Evolutionary conservation across 2,888 invertebrate genomes (phyloP), one percentile per base, ranked within the genome.

Genomic region (Galerucella pusilla): DNA sequence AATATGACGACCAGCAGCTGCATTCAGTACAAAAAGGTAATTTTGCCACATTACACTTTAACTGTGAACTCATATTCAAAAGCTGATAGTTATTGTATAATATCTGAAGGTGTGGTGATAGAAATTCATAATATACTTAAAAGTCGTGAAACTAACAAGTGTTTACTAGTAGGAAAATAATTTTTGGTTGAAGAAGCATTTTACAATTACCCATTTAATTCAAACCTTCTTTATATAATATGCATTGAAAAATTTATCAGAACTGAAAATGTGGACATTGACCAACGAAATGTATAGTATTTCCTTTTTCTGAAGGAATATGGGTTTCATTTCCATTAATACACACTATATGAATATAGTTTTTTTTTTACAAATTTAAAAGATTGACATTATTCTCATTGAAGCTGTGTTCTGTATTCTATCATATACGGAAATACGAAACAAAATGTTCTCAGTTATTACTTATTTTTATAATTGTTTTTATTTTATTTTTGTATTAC

Each of bases 271-370:
- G 42, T 63, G 63, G 63, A 63, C 63, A 63, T 63, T 63, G 63
- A 63, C 61, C 61, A 61, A 20, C 61, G 12, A 63, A 63, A 63
- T 63, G 63, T 63, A 35, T 63, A 63, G 63, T 63, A 52, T 52
- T 52, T 52, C 52, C 52, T 52, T 52, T 52, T 52, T 52, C 12
- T 52, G 52, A 52, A 52, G 52, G 52, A 52, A 52, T 52, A 4
- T 52, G 52, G 11, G 52, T 52, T 52, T 52, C 52, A 63, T 63
- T 28, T 63, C 35, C 63, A 63, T 63, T 63, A 63, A 35, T 63
- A 63, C 63, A 63, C 42, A 63, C 63, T 42, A 63, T 63, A 35
- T 63, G 63, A 63, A 63, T 42, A 63, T 63, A 63, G 63, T 63
- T 4, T 52, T 52, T 52, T 52, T 14, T 52, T n/a, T n/a, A 46